A percentile compares a stretch with the other conserved stretches of the same genome.
Evolutionary conservation across 1,140 invertebrate genomes (phyloP).

Genomic region (Holcopasites calliopsidis): DNA sequence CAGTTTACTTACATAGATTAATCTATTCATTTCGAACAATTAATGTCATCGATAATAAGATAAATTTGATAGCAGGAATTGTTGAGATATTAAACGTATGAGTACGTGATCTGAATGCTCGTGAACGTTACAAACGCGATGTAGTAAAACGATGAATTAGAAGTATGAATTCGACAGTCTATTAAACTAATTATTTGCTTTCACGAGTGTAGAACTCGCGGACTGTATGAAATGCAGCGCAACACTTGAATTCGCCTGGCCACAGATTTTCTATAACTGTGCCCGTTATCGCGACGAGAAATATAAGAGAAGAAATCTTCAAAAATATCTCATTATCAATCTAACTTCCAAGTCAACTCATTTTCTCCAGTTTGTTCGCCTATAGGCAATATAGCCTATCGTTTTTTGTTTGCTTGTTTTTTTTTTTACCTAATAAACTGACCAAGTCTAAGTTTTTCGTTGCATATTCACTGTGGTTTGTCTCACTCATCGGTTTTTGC

Average conservation of each 20-base stretch:
- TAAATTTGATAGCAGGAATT: slow-evolving; percentile 10
- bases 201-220: no score
- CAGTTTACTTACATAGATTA: slow-evolving; percentile 34
- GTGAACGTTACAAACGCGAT: no score
- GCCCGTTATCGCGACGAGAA: neutral
- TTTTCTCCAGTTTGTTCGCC: slow-evolving; percentile 44
- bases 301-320: slow-evolving; percentile 34
- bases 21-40: slow-evolving; percentile 14
- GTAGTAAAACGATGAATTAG: no score
- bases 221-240: neutral
- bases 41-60: slow-evolving; percentile 42
- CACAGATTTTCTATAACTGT: neutral
- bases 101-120: neutral
- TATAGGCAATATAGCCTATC: slow-evolving; percentile 36
- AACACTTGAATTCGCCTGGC: neutral
- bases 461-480: slow-evolving; percentile 72
- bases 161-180: no score
- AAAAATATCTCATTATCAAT: slow-evolving; percentile 51
- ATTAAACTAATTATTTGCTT: no score
- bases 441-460: slow-evolving; percentile 75
- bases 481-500: slow-evolving; percentile 72
- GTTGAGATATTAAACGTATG: neutral
- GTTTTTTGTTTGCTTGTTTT: slow-evolving; percentile 32
- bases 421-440: slow-evolving; percentile 63
- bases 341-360: slow-evolving; percentile 28